Conservation (phyloP, 2,113 vertebrate genomes). For the Cyprinodon variegatus region DNA sequence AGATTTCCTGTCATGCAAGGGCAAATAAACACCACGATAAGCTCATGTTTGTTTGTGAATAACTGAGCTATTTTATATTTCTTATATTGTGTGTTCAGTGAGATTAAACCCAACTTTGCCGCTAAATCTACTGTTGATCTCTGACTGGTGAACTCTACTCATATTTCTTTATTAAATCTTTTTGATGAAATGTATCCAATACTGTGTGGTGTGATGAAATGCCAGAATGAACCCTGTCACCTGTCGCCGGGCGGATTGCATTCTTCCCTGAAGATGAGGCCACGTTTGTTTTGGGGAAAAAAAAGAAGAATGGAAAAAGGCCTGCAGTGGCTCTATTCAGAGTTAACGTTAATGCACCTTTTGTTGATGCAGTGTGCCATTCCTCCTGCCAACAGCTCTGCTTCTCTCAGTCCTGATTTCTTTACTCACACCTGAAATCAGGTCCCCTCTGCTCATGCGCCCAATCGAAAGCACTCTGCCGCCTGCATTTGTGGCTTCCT, state of each 20-base stretch:
- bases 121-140: neutral
- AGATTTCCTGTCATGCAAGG: neutral
- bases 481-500: conserved; percentile 86
- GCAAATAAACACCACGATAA: neutral
- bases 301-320: conserved; percentile 43
- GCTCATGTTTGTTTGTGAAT: neutral
- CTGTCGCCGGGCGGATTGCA: conserved; percentile 39
- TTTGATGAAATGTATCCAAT: neutral
- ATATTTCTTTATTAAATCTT: neutral
- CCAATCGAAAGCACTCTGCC: conserved; percentile 92
- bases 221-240: conserved; percentile 48
- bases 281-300: conserved; percentile 25
- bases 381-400: conserved; percentile 48
- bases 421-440: conserved; percentile 85
- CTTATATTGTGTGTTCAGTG: too few species aligned
- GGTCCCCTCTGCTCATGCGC: conserved; percentile 89
- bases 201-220: conserved; percentile 31
- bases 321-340: conserved; percentile 68
- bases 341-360: conserved; percentile 73
- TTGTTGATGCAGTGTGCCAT: conserved; percentile 65
- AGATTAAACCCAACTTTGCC: neutral
- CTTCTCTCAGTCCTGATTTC: conserved; percentile 73
- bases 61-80: neutral
- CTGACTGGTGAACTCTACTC: neutral
- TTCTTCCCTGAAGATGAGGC: conserved; percentile 61